A percentile compares a stretch with the other conserved stretches of the same genome.
Evolutionary conservation across 2,888 invertebrate species (phyloP).

Genomic region (Parapristionchus giblindavisi): DNA sequence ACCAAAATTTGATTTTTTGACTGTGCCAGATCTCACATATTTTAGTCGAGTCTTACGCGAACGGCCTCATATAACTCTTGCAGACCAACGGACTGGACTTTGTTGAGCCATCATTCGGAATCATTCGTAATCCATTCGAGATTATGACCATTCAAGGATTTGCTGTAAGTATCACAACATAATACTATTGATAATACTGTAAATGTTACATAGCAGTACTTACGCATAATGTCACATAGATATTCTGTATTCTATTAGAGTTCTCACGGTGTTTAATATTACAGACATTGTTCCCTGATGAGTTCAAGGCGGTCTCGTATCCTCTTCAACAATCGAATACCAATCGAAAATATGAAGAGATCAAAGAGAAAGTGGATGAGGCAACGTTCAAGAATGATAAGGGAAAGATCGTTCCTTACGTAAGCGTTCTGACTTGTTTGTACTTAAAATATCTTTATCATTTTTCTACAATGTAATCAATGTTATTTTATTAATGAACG

Average conservation of each 20-base stretch:
- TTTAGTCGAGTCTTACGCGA: no score
- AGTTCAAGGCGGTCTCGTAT: background rate
- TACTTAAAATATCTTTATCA: background rate
- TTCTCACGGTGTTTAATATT: background rate
- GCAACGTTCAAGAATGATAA: slow-evolving; percentile 17
- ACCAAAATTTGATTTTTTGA: no score
- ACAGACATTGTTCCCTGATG: background rate
- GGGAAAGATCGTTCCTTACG: slow-evolving; percentile 17
- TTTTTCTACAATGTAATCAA: background rate
- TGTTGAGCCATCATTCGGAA: slow-evolving; percentile 32
- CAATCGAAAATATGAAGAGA: background rate
- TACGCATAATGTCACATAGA: no score
- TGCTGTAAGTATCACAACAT: background rate
- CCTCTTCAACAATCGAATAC: background rate
- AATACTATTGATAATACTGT: background rate
- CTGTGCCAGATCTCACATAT: no score
- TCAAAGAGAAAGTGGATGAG: slow-evolving; percentile 15
- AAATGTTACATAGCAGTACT: no score
- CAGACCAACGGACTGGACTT: slow-evolving; percentile 30
- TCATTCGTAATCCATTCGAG: slow-evolving; percentile 33
- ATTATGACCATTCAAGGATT: slow-evolving; percentile 7
- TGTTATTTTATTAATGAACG: background rate
- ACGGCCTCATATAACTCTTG: background rate
- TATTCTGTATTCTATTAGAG: background rate
- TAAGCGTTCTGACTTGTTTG: no score